These are phyloP conservation scores for Portunus trituberculatus DNA, from an alignment of 1,140 invertebrate genomes.

Conservation along the genomic window DNA sequence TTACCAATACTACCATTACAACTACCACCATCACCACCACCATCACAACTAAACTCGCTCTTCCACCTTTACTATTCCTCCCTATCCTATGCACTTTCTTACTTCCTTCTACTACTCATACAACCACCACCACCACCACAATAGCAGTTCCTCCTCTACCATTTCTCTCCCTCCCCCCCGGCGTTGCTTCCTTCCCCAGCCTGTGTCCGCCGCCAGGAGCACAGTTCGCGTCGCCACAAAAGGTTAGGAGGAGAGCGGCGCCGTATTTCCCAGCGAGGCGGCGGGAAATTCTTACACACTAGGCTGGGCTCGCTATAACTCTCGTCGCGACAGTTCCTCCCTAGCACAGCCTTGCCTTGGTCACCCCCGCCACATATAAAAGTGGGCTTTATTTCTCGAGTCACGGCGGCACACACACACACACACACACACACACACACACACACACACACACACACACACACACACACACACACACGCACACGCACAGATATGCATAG, in stretches of 20 bases:
- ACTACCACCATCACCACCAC: background rate
- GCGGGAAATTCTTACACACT: constrained; percentile 12
- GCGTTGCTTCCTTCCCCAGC: background rate
- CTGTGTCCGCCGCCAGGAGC: background rate
- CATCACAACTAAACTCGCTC: background rate
- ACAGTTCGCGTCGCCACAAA: background rate
- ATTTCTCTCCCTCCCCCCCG: background rate
- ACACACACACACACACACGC: background rate
- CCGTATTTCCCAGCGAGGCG: background rate
- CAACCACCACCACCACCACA: background rate
- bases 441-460: background rate
- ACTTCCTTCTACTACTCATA: background rate
- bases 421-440: background rate
- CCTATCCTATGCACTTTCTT: background rate
- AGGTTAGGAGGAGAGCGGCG: background rate
- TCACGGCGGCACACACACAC: background rate
- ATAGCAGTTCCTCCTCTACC: background rate
- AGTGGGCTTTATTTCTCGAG: background rate
- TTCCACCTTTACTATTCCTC: too few species aligned
- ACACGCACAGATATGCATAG: too few species aligned
- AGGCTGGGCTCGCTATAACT: background rate
- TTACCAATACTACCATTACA: background rate
- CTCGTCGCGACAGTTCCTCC: background rate
- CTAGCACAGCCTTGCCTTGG: background rate
- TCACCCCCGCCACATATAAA: background rate